Evolutionary conservation across 2,113 vertebrate genomes (phyloP), one percentile per base, ranked within the genome.

Genomic region (Phalacrocorax pelagicus): DNA sequence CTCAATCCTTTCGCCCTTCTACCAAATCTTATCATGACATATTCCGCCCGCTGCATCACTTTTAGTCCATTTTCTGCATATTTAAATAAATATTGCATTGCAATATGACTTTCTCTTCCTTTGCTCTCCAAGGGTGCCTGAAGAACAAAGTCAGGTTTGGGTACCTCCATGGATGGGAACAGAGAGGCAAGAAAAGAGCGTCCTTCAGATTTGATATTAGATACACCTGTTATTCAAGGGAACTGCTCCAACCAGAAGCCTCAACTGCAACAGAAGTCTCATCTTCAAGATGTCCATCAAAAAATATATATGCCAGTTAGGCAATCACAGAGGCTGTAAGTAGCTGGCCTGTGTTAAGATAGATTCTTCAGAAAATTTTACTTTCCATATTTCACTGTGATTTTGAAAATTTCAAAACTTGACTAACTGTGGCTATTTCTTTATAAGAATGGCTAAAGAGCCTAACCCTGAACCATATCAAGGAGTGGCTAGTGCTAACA

Each of bases 291-390:
- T n/a, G 11, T 42, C 71, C 17, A 23, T 36, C 58, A 86, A 24
- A 24, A 54, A 90, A 51, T 15, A 38, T 1, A 32, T 12, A 40
- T 0, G 0, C 18, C 32, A 29, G 12, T 24, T 2, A 5, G 18
- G 26, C 38, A 54, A 29, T 27, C 19, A 65, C 38, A 54, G 38
- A 54, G 36, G 38, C 32, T 80, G 7, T 17, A 65, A 80, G 46
- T 11, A 75, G 24, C 38, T 46, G 52, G 14, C 62, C 12, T 2
- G 1, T 8, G 3, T 22, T 51, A 61, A 62, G 13, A 51, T 42
- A 24, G 19, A 57, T 58, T 73, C 23, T 62, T 71, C 24, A 58
- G 49, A 61, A 90, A 75, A 88, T 12, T 29, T n/a, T 61, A 52
- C 15, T 58, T 77, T 62, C 40, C 4, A 2, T 18, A 44, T 55